Percentiles rank a stretch among this genome's conserved stretches.
These are phyloP conservation scores for Lepidurus packardi DNA, from an alignment of 1,140 invertebrate genomes.

Conservation along the genomic window DNA sequence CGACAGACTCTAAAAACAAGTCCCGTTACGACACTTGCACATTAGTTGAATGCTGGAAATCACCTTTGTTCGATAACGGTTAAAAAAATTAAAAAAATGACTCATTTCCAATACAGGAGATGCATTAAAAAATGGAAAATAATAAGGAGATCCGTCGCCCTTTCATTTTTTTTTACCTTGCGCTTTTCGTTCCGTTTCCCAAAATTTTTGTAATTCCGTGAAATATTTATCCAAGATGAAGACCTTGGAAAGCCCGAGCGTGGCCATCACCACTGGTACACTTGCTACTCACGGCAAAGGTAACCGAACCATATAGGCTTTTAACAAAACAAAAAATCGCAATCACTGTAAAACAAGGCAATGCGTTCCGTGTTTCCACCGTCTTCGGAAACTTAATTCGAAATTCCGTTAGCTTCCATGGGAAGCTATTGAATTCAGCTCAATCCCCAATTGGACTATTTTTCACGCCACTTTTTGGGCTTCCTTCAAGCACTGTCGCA, in stretches of 20 bases:
- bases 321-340: background rate
- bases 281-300: background rate
- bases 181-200: slow-evolving; percentile 91
- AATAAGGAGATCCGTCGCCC: too few species aligned
- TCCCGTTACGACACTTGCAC: slow-evolving; percentile 17
- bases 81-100: background rate
- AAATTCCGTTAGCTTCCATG: background rate
- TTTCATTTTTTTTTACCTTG: slow-evolving; percentile 61
- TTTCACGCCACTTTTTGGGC: background rate
- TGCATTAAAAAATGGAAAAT: too few species aligned
- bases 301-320: slow-evolving; percentile 19
- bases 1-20: background rate
- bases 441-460: background rate
- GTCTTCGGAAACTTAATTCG: background rate
- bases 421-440: slow-evolving; percentile 15
- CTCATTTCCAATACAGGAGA: too few species aligned
- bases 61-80: background rate
- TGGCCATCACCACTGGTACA: slow-evolving; percentile 59
- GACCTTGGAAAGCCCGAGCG: slow-evolving; percentile 87
- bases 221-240: slow-evolving; percentile 97
- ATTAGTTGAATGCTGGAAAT: background rate
- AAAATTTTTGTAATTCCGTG: slow-evolving; percentile 90
- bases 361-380: background rate
- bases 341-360: slow-evolving; percentile 6
- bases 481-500: background rate